Base-by-base conservation (phyloP, 1,140 invertebrate species). In the Lasioglossum albipes region DNA sequence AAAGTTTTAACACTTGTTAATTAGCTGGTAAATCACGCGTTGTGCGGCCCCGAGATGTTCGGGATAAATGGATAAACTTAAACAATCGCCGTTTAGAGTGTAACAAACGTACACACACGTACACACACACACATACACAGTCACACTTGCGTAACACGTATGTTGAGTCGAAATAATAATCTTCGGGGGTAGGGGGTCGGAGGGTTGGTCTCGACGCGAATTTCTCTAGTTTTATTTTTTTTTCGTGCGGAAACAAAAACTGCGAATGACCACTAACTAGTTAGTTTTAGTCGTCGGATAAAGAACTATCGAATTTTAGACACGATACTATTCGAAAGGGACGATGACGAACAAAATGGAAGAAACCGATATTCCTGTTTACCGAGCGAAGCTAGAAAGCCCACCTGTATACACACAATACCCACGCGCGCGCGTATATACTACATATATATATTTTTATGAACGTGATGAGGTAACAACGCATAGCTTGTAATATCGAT, bases 1-100 rank as follows among this genome's bases (percentile, higher is more conserved):
- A 92, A 93, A 93, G 91, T 93, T 93, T 93, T 91, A 93, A 93
- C 88, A 90, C 87, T 90, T 93, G 92, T 93, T 93, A 89, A 92
- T 92, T 92, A 90, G 90, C 90, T 91, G 87, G 87, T 89, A 49
- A 86, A 87, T 52, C 20, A 7, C 57, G 80, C 57, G 81, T 68
- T 41, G 59, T 64, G 76, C 64, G 61, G 77, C 31, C 31, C 31
- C 31, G 77, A 42, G 41, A 66, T 31, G n/a, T 67, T 45, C 10
- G 45, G 71, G 52, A 62, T 68, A n/a, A 42, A n/a, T 36, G 64
- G 62, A 72, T 70, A 64, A 70, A 66, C 62, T 27, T 75, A 49
- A 62, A 81, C 42, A 84, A 81, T 42, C 84, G 81, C 84, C 84
- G 81, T 85, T 57, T 85, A 83, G 70, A 61, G 81, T 85, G 71